A percentile compares a stretch with the other conserved stretches of the same genome.
Evolutionary conservation across 2,888 invertebrate species (phyloP).

Genomic region (Pseudococcus viburni): DNA sequence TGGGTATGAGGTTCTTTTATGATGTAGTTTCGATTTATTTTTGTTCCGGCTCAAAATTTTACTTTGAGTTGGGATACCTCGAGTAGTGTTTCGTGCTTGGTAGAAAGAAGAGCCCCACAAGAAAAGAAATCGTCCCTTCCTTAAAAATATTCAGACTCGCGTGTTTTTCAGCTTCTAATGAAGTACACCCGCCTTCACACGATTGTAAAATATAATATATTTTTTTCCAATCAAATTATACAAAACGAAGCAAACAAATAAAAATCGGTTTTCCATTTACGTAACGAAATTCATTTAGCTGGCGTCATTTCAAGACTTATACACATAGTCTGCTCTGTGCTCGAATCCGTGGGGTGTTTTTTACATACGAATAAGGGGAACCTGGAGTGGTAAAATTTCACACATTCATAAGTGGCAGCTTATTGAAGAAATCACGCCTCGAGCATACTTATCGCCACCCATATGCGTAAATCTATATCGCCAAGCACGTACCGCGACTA

Average conservation of each 20-base stretch:
- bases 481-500: constrained; percentile 10
- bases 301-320: neutral
- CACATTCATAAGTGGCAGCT: constrained; percentile 30
- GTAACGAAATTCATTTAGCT: neutral
- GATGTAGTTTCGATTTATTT: too few species aligned
- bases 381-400: constrained; percentile 5
- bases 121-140: too few species aligned
- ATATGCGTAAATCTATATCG: constrained; percentile 27
- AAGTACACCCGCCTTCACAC: too few species aligned
- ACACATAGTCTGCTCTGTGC: neutral
- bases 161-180: too few species aligned
- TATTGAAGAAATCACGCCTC: constrained; percentile 16
- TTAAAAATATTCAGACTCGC: too few species aligned
- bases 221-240: neutral
- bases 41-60: too few species aligned
- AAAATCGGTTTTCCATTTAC: neutral
- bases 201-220: too few species aligned
- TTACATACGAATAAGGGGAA: neutral
- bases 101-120: too few species aligned
- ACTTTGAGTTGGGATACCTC: too few species aligned
- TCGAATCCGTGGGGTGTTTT: constrained; percentile 3
- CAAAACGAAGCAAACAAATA: neutral
- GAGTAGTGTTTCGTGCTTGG: too few species aligned
- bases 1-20: too few species aligned
- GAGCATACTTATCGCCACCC: constrained; percentile 14